Percentiles rank a stretch among this genome's conserved stretches.
phyloP scores from a whole-genome alignment of 1,140 invertebrate genomes.

The Papilio machaon region DNA sequence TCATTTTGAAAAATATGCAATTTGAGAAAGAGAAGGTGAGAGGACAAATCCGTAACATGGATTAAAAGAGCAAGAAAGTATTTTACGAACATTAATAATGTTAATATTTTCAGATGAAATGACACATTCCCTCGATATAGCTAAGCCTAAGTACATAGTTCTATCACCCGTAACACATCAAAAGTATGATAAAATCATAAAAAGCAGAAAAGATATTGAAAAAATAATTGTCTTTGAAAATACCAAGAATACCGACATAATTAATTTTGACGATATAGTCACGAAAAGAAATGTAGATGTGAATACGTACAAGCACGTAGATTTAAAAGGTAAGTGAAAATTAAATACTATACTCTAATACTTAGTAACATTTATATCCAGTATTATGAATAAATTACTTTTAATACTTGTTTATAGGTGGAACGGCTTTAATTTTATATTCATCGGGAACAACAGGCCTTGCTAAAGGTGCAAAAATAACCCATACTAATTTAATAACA shows the following conservation, averaged over 20 bases:
- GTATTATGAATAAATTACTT: not conserved
- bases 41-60: no score
- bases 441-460: conserved; percentile 91
- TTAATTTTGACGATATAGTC: conserved; percentile 50
- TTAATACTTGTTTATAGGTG: conserved; percentile 47
- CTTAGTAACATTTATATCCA: not conserved
- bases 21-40: no score
- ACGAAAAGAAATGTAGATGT: conserved; percentile 47
- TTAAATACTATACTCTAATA: not conserved
- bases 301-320: conserved; percentile 43
- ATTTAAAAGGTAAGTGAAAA: conserved; percentile 54
- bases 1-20: no score
- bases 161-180: conserved; percentile 56
- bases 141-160: conserved; percentile 63
- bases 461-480: conserved; percentile 90
- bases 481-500: conserved; percentile 79
- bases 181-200: conserved; percentile 49
- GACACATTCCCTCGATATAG: conserved; percentile 55
- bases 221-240: conserved; percentile 56
- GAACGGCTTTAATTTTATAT: conserved; percentile 75
- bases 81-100: not conserved
- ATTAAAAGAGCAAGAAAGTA: no score
- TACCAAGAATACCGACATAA: conserved; percentile 22
- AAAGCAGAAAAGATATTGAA: conserved; percentile 44
- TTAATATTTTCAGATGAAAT: conserved; percentile 58